A percentile compares a stretch with the other conserved stretches of the same genome.
phyloP scores from a whole-genome alignment of 2,888 invertebrate genomes.

The Poecilus cupreus region DNA sequence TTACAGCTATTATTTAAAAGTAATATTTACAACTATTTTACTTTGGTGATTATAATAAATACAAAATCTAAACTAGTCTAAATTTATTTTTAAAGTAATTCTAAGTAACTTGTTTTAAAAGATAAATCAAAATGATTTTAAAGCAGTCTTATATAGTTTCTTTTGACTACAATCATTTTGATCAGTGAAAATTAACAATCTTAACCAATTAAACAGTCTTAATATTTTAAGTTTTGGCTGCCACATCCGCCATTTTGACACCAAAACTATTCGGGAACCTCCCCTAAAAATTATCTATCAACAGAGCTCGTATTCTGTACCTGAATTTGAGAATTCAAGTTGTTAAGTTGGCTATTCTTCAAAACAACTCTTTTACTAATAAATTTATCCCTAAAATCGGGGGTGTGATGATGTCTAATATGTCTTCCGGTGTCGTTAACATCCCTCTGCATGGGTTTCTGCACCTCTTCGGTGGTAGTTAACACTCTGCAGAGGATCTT shows the following conservation, averaged over 20 bases:
- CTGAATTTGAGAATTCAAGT: slow-evolving; percentile 30
- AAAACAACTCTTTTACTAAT: slow-evolving; percentile 13
- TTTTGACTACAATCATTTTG: slow-evolving; percentile 21
- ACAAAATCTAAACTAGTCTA: neutral
- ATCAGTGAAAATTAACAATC: slow-evolving; percentile 1
- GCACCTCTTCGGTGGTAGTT: slow-evolving; percentile 19
- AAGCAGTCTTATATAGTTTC: slow-evolving; percentile 2
- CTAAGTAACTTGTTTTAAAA: slow-evolving; percentile 36
- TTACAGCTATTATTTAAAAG: neutral
- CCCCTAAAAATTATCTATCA: slow-evolving; percentile 41
- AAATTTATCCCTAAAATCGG: slow-evolving; percentile 30
- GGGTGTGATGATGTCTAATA: slow-evolving; percentile 42
- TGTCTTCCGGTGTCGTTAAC: slow-evolving; percentile 16
- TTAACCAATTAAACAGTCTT: slow-evolving; percentile 37
- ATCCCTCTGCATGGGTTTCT: neutral
- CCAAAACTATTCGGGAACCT: slow-evolving; percentile 13
- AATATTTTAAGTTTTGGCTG: slow-evolving; percentile 32
- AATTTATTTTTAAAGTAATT: neutral
- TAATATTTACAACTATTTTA: slow-evolving; percentile 4
- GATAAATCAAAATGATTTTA: slow-evolving; percentile 6
- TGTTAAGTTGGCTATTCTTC: slow-evolving; percentile 13
- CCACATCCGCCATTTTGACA: neutral
- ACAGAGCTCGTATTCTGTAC: neutral
- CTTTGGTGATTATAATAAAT: slow-evolving; percentile 31
- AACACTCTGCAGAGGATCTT: slow-evolving; percentile 56